Conservation (phyloP, 2,113 vertebrate genomes). For the Seriola dumerili region DNA sequence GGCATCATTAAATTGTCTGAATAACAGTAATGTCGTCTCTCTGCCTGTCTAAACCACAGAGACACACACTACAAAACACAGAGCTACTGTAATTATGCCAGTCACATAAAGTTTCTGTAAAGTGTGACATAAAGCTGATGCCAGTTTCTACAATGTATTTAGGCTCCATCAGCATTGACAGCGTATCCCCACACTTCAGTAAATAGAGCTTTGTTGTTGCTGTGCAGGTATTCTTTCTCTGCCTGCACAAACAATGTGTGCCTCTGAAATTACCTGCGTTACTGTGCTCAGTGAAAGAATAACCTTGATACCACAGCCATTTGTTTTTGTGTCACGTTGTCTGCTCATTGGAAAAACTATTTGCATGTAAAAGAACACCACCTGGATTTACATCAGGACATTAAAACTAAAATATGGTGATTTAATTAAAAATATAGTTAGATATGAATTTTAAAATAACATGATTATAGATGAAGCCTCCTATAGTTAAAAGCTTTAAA, state of each 20-base stretch:
- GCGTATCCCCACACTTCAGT: background rate
- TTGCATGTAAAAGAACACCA: background rate
- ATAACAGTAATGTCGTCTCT: background rate
- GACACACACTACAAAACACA: background rate
- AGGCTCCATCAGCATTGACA: too few species aligned
- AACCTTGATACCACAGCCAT: background rate
- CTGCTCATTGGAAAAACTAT: background rate
- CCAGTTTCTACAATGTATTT: background rate
- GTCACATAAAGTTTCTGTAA: background rate
- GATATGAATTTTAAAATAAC: too few species aligned
- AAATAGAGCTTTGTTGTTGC: background rate
- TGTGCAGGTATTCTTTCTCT: background rate
- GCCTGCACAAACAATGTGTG: background rate
- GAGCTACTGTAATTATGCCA: background rate
- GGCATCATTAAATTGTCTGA: background rate
- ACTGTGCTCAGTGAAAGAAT: background rate
- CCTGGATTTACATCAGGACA: background rate
- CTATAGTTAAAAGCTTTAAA: background rate
- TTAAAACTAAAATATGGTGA: background rate
- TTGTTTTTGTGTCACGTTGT: background rate
- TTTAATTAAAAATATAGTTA: background rate
- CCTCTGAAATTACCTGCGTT: background rate
- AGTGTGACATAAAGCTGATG: background rate
- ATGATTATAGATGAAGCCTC: background rate
- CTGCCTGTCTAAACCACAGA: background rate